phyloP scores from a whole-genome alignment of 2,113 vertebrate species.

The Sphyrna mokarran region DNA sequence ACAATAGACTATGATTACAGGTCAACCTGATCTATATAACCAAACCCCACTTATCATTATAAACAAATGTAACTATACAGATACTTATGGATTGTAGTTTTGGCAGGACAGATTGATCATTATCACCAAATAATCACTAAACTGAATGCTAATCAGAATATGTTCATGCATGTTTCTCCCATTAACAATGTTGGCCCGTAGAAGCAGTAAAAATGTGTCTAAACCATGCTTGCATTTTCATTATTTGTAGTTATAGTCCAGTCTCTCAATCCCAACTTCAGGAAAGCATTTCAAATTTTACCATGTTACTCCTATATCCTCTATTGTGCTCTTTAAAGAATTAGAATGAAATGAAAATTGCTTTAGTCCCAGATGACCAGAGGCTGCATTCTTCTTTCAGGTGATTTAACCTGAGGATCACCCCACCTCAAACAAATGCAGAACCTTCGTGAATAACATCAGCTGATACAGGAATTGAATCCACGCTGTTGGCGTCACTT shows the following conservation, averaged over 20 bases:
- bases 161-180: not conserved
- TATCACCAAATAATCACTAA: not conserved
- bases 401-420: too few species aligned
- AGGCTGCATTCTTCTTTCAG: too few species aligned
- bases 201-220: not conserved
- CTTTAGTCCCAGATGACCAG: too few species aligned
- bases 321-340: not conserved
- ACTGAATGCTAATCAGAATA: not conserved
- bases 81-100: not conserved
- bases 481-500: too few species aligned
- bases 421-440: too few species aligned
- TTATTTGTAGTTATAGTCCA: not conserved
- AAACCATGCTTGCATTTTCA: not conserved
- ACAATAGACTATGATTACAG: not conserved
- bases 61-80: not conserved
- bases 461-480: too few species aligned
- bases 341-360: too few species aligned
- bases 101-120: not conserved
- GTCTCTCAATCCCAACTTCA: not conserved
- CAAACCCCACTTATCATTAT: not conserved
- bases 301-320: not conserved
- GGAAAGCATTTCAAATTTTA: not conserved
- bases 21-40: constrained; percentile 15
- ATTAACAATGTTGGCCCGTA: not conserved
- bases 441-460: too few species aligned